A percentile compares a stretch with the other conserved stretches of the same genome.
Conservation (phyloP, 2,888 invertebrate species). For the Drosophila meridiana region DNA sequence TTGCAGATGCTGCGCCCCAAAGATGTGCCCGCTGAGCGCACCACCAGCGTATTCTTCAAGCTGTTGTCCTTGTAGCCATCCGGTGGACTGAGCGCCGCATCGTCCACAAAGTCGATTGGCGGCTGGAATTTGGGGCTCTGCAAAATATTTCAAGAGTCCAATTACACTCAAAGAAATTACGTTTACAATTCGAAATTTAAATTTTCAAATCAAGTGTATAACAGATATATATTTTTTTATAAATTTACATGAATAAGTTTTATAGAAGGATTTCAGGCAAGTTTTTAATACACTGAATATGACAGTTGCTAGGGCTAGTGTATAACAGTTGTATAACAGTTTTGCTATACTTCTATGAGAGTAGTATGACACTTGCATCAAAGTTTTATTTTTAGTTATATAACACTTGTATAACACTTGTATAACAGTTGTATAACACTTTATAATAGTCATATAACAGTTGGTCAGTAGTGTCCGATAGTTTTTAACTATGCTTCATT, state of each 20-base stretch:
- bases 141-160: neutral
- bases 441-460: slow-evolving; percentile 6
- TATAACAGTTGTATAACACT: neutral
- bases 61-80: slow-evolving; percentile 96
- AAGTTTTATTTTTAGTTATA: neutral
- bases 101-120: slow-evolving; percentile 90
- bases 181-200: neutral
- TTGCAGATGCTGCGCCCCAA: slow-evolving; percentile 88
- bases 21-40: slow-evolving; percentile 88
- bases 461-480: neutral
- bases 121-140: slow-evolving; percentile 88
- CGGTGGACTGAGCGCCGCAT: slow-evolving; percentile 94
- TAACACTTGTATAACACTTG: neutral
- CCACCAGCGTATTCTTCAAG: slow-evolving; percentile 87
- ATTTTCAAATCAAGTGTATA: neutral
- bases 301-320: neutral
- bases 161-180: slow-evolving; percentile 15
- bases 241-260: no score
- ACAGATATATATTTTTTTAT: neutral
- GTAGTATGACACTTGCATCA: neutral
- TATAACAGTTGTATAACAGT: slow-evolving; percentile 7
- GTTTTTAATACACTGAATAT: no score
- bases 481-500: neutral
- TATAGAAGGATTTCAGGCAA: no score
- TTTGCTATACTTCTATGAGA: slow-evolving; percentile 4